Conservation (phyloP, 2,888 invertebrate species). For the Hirtodrosophila alboralis region DNA sequence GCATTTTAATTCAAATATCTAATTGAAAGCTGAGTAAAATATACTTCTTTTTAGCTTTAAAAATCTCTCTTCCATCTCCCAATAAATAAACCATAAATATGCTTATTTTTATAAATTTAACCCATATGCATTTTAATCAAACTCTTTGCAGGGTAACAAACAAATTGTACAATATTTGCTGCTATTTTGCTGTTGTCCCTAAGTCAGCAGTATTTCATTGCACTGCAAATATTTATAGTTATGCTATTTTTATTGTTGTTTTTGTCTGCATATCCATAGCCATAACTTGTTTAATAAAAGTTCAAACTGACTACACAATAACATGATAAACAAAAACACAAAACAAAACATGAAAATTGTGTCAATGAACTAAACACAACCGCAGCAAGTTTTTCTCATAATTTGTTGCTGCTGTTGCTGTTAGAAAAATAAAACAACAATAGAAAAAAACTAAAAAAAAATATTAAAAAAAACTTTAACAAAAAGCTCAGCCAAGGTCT, state of each 20-base stretch:
- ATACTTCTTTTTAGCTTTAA: no score
- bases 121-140: no score
- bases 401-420: slow-evolving; percentile 4
- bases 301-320: slow-evolving; percentile 18
- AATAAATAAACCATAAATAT: no score
- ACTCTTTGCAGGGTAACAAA: no score
- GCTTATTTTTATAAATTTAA: no score
- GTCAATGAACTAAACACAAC: slow-evolving; percentile 59
- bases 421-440: neutral
- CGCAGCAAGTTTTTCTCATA: slow-evolving; percentile 50
- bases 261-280: slow-evolving; percentile 9
- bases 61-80: no score
- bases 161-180: no score
- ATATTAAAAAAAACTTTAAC: slow-evolving; percentile 12
- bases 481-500: slow-evolving; percentile 51
- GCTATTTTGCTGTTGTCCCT: no score
- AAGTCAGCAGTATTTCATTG: slow-evolving; percentile 1
- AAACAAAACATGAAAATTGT: slow-evolving; percentile 48
- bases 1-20: no score
- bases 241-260: neutral
- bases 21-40: no score
- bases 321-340: neutral
- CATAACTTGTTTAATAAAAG: slow-evolving; percentile 47
- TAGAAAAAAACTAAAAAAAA: neutral
- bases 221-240: no score